Conservation (phyloP, 2,888 invertebrate genomes). For the Chrysopilus asiliformis region DNA sequence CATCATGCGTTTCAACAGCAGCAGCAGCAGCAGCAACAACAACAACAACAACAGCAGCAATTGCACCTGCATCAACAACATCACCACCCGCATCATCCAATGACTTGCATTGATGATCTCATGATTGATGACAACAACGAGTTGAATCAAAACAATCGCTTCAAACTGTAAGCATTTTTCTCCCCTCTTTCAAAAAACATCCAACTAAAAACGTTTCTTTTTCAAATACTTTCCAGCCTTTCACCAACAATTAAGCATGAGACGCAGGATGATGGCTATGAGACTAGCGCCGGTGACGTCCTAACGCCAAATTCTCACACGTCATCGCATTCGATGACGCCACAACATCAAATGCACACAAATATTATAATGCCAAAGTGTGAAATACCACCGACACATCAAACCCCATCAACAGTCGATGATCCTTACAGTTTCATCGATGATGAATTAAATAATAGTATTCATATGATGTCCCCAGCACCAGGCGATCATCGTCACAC, state of each 20-base stretch:
- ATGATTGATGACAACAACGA: constrained; percentile 31
- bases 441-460: constrained; percentile 42
- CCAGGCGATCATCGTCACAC: no score
- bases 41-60: constrained; percentile 10
- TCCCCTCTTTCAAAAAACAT: not conserved
- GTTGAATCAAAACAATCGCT: constrained; percentile 22
- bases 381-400: constrained; percentile 9
- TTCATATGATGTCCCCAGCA: constrained; percentile 21
- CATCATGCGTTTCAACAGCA: constrained; percentile 21
- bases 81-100: constrained; percentile 14
- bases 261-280: constrained; percentile 80
- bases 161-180: constrained; percentile 29
- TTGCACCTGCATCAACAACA: constrained; percentile 13
- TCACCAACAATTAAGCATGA: constrained; percentile 42
- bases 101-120: constrained; percentile 23
- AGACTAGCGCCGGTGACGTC: constrained; percentile 61
- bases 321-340: constrained; percentile 26
- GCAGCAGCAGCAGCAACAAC: constrained; percentile 21
- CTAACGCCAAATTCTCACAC: constrained; percentile 31
- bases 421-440: constrained; percentile 81
- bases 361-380: constrained; percentile 7
- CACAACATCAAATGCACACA: constrained; percentile 20
- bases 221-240: constrained; percentile 16
- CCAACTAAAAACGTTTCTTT: not conserved
- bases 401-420: constrained; percentile 28